Evolutionary conservation across 2,888 invertebrate genomes (phyloP).

Genomic region (Alviniconcha strummeri): DNA sequence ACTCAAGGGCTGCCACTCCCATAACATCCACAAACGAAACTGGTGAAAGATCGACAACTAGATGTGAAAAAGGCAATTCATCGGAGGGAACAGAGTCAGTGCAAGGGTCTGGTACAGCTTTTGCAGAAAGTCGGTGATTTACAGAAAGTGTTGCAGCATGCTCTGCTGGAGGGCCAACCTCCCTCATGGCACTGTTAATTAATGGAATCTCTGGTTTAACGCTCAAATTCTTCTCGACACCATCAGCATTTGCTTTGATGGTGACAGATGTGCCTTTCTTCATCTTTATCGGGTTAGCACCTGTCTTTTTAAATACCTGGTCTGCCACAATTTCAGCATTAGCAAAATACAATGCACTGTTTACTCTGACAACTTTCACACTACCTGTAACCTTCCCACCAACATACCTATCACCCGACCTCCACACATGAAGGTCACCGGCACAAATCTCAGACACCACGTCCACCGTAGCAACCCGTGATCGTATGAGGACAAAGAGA

Average conservation of each 20-base stretch:
- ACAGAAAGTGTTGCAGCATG: no score
- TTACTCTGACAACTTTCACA: conserved; percentile 56
- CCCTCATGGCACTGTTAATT: neutral
- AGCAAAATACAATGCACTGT: conserved; percentile 73
- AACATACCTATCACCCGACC: conserved; percentile 35
- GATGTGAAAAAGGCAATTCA: neutral
- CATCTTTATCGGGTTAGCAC: conserved; percentile 48
- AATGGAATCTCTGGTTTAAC: neutral
- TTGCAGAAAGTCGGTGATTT: no score
- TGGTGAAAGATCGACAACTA: conserved; percentile 35
- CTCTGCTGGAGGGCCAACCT: neutral
- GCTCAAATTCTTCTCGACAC: neutral
- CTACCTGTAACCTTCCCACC: conserved; percentile 29
- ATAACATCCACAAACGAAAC: conserved; percentile 42
- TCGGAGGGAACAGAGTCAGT: no score
- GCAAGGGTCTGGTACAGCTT: no score
- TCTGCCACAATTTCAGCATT: conserved; percentile 71
- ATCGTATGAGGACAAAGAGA: conserved; percentile 82
- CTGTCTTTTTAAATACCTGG: conserved; percentile 56
- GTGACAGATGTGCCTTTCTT: conserved; percentile 20
- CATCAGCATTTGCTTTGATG: neutral
- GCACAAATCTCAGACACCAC: conserved; percentile 34
- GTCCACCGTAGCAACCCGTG: conserved; percentile 66
- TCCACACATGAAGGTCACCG: conserved; percentile 25
- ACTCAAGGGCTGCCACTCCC: conserved; percentile 40